Percentiles rank a stretch among this genome's conserved stretches.
These are phyloP conservation scores for Brachypterus glaber DNA, from an alignment of 2,888 invertebrate species.

Conservation along the genomic window DNA sequence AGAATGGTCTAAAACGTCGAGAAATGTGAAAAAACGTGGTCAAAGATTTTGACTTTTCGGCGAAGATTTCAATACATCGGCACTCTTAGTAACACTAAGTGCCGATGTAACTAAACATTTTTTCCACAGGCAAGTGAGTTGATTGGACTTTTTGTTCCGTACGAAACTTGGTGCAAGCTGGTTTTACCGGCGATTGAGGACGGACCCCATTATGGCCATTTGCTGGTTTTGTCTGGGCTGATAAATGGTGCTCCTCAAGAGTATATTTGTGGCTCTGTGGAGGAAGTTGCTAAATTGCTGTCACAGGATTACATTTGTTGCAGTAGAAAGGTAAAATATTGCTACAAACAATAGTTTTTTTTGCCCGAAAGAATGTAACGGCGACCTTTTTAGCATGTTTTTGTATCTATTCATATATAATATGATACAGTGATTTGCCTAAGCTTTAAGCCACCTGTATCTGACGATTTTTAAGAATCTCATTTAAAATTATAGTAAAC, in stretches of 20 bases:
- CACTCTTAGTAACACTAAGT: too few species aligned
- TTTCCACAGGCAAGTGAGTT: slow-evolving; percentile 58
- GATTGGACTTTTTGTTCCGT: slow-evolving; percentile 66
- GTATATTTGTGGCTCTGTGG: slow-evolving; percentile 43
- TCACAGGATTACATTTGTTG: slow-evolving; percentile 52
- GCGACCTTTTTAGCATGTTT: too few species aligned
- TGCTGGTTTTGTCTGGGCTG: slow-evolving; percentile 53
- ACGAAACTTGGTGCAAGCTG: slow-evolving; percentile 58
- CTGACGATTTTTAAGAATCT: too few species aligned
- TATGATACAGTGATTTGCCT: too few species aligned
- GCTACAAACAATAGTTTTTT: not conserved
- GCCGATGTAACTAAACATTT: too few species aligned
- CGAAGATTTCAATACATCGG: too few species aligned
- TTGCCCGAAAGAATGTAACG: not conserved
- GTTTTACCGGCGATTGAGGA: slow-evolving; percentile 55
- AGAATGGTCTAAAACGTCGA: too few species aligned
- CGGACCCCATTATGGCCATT: slow-evolving; percentile 42
- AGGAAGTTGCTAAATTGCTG: slow-evolving; percentile 50
- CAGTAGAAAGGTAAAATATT: slow-evolving; percentile 44
- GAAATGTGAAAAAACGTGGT: too few species aligned
- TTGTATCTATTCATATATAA: slow-evolving; percentile 1
- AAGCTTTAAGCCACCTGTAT: too few species aligned
- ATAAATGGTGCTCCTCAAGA: slow-evolving; percentile 48
- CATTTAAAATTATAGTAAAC: too few species aligned
- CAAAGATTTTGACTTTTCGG: too few species aligned